Conservation (phyloP, 2,113 vertebrate genomes). For the Cyprinodon tularosa region DNA sequence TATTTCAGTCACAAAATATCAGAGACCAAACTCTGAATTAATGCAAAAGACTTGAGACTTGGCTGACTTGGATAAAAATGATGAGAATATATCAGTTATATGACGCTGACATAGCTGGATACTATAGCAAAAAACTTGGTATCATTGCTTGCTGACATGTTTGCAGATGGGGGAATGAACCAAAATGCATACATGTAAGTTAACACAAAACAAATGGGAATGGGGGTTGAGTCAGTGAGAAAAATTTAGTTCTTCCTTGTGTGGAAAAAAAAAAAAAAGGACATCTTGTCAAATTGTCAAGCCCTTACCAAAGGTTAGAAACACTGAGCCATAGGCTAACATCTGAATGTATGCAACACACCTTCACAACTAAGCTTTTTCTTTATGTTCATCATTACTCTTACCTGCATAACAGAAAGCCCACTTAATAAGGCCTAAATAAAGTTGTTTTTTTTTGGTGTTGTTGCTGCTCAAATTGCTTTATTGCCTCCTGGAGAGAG, state of each 20-base stretch:
- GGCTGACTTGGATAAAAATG: too few species aligned
- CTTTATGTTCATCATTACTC: slow-evolving; percentile 7
- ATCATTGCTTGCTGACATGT: neutral
- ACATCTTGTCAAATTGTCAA: neutral
- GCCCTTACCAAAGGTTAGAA: slow-evolving; percentile 1
- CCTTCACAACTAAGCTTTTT: neutral
- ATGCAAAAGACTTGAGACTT: too few species aligned
- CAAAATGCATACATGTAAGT: neutral
- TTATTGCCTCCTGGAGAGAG: slow-evolving; percentile 39
- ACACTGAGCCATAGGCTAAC: neutral
- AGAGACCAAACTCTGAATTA: too few species aligned
- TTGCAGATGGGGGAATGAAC: neutral
- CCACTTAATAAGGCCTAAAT: slow-evolving; percentile 21
- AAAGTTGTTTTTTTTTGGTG: slow-evolving; percentile 15
- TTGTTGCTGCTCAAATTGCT: slow-evolving; percentile 16
- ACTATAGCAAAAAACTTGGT: neutral
- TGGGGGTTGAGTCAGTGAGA: neutral
- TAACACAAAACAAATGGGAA: neutral
- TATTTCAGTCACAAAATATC: too few species aligned
- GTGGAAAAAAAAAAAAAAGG: neutral
- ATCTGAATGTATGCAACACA: slow-evolving; percentile 19
- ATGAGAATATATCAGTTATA: too few species aligned
- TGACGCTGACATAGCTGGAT: too few species aligned
- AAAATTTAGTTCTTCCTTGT: too few species aligned
- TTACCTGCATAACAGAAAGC: slow-evolving; percentile 8